Percentiles rank a stretch among this genome's conserved stretches.
Conservation (phyloP, 37 sponge, comb jelly and placozoan species). For the Trichoplax adhaerens region DNA sequence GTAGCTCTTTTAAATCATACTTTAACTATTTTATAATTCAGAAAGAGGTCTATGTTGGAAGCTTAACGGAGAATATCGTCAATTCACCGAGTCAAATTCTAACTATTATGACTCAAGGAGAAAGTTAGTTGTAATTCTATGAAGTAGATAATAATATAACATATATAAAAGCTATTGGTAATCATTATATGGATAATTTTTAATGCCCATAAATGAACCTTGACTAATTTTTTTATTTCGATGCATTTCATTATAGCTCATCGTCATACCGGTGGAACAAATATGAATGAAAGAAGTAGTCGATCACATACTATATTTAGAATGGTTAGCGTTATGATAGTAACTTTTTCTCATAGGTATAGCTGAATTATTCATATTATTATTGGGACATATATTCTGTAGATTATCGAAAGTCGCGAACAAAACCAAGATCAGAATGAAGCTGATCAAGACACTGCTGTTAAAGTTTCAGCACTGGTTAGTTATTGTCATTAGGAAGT, state of each 20-base stretch:
- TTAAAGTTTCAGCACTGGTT: constrained; percentile 42
- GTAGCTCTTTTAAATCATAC: no score
- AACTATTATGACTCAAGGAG: constrained; percentile 7
- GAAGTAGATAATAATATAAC: no score
- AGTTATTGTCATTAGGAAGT: not conserved
- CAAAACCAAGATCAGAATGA: constrained; percentile 17
- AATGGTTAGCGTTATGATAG: constrained; percentile 5
- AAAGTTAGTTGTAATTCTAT: constrained; percentile 11
- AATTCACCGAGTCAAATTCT: constrained; percentile 9
- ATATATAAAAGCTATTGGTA: no score
- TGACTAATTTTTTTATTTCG: no score
- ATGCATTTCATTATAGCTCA: constrained; percentile 12
- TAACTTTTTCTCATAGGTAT: no score
- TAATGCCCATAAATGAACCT: no score
- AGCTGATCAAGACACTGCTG: constrained; percentile 12
- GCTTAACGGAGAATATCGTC: constrained; percentile 17
- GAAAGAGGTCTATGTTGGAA: constrained; percentile 22
- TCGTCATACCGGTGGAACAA: constrained; percentile 54
- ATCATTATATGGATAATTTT: no score
- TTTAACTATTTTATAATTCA: constrained; percentile 2
- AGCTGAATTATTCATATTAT: not conserved
- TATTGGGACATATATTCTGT: not conserved
- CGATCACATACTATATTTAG: constrained; percentile 79
- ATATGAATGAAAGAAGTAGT: constrained; percentile 69
- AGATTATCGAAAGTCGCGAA: constrained; percentile 48